Conservation (phyloP, 2,888 invertebrate species). For the Anthrax anthrax region DNA sequence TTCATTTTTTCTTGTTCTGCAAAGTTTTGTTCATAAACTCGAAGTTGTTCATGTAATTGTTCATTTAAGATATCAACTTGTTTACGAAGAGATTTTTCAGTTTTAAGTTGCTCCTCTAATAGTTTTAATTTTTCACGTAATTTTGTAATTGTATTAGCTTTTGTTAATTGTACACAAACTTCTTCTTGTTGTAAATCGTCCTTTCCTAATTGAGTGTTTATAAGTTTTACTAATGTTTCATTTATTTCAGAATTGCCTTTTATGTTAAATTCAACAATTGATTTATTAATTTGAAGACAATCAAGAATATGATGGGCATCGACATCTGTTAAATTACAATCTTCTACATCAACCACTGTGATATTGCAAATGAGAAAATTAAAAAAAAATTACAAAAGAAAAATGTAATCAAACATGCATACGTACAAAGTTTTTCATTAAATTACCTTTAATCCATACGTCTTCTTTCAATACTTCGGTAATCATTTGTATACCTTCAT, state of each 20-base stretch:
- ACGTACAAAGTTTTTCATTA: no score
- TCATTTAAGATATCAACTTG: conserved; percentile 47
- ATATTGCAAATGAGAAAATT: no score
- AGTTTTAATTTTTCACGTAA: conserved; percentile 25
- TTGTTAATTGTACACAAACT: conserved; percentile 14
- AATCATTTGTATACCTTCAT: conserved; percentile 45
- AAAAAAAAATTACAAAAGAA: no score
- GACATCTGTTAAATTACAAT: conserved; percentile 54
- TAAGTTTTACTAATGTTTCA: conserved; percentile 35
- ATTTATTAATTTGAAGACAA: conserved; percentile 47
- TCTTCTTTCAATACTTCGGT: conserved; percentile 59
- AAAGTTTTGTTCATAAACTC: conserved; percentile 28
- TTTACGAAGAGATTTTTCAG: conserved; percentile 45
- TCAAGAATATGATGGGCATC: conserved; percentile 42
- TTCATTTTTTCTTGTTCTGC: conserved; percentile 9
- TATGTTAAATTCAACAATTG: conserved; percentile 53
- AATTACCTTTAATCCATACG: conserved; percentile 57
- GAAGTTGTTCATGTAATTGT: conserved; percentile 45
- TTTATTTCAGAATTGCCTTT: conserved; percentile 44
- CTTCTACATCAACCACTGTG: conserved; percentile 55
- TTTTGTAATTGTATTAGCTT: conserved; percentile 20
- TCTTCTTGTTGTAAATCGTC: conserved; percentile 15
- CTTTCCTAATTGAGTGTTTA: conserved; percentile 36
- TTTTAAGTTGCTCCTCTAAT: conserved; percentile 44
- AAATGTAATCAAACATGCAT: no score